Conservation (phyloP, 2,113 vertebrate species). For the Cyanistes caeruleus region DNA sequence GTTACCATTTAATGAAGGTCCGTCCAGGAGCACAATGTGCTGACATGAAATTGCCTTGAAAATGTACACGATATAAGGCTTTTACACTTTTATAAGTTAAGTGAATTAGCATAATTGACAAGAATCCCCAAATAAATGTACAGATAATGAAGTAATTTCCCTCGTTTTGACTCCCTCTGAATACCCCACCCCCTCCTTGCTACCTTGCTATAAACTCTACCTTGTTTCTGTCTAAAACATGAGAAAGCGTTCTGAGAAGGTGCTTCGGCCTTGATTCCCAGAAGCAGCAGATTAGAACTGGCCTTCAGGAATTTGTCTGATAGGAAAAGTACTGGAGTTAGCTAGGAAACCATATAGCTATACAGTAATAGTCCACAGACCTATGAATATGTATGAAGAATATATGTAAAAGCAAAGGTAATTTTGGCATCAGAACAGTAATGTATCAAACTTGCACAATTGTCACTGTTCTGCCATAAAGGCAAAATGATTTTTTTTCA, state of each 20-base stretch:
- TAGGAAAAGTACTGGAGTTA: neutral
- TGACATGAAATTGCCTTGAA: neutral
- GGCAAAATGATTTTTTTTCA: neutral
- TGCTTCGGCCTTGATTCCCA: neutral
- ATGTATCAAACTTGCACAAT: neutral
- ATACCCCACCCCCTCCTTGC: neutral
- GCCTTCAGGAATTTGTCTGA: neutral
- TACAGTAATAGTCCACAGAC: neutral
- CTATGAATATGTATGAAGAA: neutral
- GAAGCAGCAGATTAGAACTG: neutral
- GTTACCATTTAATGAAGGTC: neutral
- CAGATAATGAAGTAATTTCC: neutral
- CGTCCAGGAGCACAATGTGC: neutral
- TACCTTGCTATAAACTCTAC: neutral
- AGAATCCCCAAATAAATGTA: neutral
- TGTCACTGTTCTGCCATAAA: neutral
- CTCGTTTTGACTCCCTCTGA: neutral
- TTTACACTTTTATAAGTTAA: neutral
- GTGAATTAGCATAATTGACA: neutral
- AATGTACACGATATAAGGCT: neutral
- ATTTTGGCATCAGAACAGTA: neutral
- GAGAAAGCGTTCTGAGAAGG: neutral
- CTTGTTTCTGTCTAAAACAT: neutral
- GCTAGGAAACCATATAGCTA: neutral
- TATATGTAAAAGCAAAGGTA: neutral